phyloP scores from a whole-genome alignment of 2,113 vertebrate species.

The Thunnus thynnus region DNA sequence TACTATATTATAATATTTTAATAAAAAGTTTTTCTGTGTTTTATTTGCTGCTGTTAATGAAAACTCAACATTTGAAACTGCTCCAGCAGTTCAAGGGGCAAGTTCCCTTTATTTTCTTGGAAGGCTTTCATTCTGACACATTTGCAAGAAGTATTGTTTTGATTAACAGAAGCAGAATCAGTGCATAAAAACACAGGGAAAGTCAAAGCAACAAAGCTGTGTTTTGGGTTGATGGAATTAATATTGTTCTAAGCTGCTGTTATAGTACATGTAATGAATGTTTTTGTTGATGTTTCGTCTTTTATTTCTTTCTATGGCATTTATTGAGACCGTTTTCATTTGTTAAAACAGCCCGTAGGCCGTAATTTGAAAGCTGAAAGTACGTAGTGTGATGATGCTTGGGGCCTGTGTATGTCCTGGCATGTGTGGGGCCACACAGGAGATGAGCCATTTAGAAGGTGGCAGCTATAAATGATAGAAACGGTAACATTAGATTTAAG shows the following conservation, averaged over 20 bases:
- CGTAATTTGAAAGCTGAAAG: conserved; percentile 8
- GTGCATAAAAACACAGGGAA: not conserved
- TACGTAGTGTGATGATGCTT: not conserved
- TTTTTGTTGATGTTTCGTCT: not conserved
- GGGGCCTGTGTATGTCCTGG: conserved; percentile 21
- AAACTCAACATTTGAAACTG: conserved; percentile 23
- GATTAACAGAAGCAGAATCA: not conserved
- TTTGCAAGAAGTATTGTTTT: not conserved
- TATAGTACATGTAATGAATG: not conserved
- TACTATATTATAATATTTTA: not conserved
- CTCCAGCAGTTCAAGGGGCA: not conserved
- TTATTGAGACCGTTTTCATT: not conserved
- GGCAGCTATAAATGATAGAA: conserved; percentile 41
- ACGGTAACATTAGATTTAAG: conserved; percentile 51
- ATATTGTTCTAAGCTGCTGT: not conserved
- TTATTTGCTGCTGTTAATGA: not conserved
- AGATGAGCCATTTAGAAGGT: conserved; percentile 43
- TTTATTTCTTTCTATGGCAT: not conserved
- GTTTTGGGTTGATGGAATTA: not conserved
- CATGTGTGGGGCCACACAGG: conserved; percentile 34
- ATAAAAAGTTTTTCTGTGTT: not conserved
- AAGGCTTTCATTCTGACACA: conserved; percentile 37
- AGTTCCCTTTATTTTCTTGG: not conserved
- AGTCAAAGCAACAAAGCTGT: not conserved
- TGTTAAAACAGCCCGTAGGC: not conserved